A percentile compares a stretch with the other conserved stretches of the same genome.
These are phyloP conservation scores for Ganaspis sp. DNA, from an alignment of 1,140 invertebrate species.

Conservation along the genomic window DNA sequence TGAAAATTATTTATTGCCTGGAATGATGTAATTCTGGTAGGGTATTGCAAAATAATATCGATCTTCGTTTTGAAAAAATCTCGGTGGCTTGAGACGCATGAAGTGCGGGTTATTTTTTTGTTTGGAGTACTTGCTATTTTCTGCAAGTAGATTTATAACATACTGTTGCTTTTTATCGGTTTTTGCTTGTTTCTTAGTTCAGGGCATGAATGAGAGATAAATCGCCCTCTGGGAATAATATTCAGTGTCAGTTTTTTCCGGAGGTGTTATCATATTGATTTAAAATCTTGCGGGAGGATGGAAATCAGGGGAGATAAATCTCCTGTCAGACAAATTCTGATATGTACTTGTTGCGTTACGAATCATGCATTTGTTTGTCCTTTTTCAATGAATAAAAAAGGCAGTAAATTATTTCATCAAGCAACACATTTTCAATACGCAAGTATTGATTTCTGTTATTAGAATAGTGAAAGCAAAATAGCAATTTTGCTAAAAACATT, in stretches of 20 bases:
- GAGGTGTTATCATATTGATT: neutral
- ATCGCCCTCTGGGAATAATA: neutral
- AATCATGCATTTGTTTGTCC: neutral
- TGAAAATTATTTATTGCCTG: neutral
- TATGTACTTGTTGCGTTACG: constrained; percentile 29
- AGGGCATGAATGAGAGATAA: neutral
- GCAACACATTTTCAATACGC: no score
- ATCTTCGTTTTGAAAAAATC: neutral
- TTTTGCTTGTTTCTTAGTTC: neutral
- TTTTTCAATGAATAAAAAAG: no score
- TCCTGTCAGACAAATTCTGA: constrained; percentile 6
- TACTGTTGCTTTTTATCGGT: no score
- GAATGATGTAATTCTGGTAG: neutral
- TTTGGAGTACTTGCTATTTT: no score
- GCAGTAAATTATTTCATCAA: no score
- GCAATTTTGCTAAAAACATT: neutral
- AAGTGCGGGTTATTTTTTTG: neutral
- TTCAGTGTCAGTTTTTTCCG: neutral
- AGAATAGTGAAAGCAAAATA: neutral
- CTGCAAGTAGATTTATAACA: no score
- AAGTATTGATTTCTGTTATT: no score
- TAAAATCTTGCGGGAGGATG: neutral
- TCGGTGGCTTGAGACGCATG: no score
- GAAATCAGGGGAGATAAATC: constrained; percentile 13
- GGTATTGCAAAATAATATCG: neutral